phyloP scores from a whole-genome alignment of 2,888 invertebrate species.

The Drosophila mettleri region DNA sequence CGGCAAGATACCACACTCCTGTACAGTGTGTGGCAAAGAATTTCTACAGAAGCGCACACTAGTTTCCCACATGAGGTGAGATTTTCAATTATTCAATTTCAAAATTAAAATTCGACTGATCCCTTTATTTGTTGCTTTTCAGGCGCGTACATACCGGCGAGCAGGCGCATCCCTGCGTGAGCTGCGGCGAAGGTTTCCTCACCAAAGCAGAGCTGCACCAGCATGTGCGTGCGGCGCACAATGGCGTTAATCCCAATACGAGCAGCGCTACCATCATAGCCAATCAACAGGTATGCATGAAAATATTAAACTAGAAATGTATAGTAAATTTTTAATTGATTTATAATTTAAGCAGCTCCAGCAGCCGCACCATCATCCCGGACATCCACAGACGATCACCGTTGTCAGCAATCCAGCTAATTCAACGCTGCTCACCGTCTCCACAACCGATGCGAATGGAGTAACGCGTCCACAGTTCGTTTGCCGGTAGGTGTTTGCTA shows the following conservation, averaged over 20 bases:
- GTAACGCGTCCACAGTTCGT: constrained; percentile 84
- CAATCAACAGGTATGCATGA: constrained; percentile 80
- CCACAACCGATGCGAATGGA: constrained; percentile 83
- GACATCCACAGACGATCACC: constrained; percentile 85
- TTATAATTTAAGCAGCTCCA: constrained; percentile 82
- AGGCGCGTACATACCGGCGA: constrained; percentile 90
- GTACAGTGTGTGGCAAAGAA: constrained; percentile 93
- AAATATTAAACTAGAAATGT: not conserved
- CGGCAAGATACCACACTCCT: constrained; percentile 92
- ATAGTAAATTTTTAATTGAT: constrained; percentile 62
- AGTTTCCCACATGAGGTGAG: constrained; percentile 91
- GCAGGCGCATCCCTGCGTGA: constrained; percentile 90
- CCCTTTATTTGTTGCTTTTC: constrained; percentile 4
- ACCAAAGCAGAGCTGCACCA: constrained; percentile 89
- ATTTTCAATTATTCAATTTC: not conserved
- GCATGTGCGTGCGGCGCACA: constrained; percentile 88
- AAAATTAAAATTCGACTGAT: not conserved
- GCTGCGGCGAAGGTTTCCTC: constrained; percentile 91
- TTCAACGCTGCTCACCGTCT: constrained; percentile 83
- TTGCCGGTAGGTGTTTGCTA: constrained; percentile 80
- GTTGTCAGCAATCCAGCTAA: constrained; percentile 85
- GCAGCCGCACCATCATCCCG: constrained; percentile 85
- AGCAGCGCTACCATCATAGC: constrained; percentile 84
- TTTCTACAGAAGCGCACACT: constrained; percentile 93
- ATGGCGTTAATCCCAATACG: constrained; percentile 85